Conservation (phyloP, 1,140 invertebrate species). For the Cataglyphis hispanica region DNA sequence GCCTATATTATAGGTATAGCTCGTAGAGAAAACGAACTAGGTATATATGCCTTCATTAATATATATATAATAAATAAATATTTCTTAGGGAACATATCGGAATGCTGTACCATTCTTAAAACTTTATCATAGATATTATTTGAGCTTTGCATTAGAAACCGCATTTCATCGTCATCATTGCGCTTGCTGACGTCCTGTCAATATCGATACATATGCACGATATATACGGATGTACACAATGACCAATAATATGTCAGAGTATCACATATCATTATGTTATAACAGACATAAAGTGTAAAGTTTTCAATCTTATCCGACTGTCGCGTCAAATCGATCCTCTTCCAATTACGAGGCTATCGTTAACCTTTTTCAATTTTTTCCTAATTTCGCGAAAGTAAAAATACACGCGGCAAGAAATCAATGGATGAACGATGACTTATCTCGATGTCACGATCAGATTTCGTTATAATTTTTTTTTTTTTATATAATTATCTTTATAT, state of each 20-base stretch:
- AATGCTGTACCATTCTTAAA: conserved; percentile 64
- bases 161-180: conserved; percentile 38
- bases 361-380: conserved; percentile 38
- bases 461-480: background rate
- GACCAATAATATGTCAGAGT: background rate
- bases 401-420: conserved; percentile 7
- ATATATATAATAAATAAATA: too few relatives aligned
- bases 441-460: background rate
- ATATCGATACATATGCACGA: conserved; percentile 55
- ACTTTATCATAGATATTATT: conserved; percentile 26
- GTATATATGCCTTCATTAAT: conserved; percentile 75
- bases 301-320: conserved; percentile 44
- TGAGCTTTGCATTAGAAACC: conserved; percentile 62
- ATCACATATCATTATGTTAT: conserved; percentile 65
- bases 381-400: conserved; percentile 22
- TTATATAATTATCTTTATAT: background rate
- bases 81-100: conserved; percentile 65
- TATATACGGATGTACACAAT: background rate
- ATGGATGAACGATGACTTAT: background rate
- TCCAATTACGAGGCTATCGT: conserved; percentile 44
- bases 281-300: conserved; percentile 65
- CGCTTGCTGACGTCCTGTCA: conserved; percentile 67
- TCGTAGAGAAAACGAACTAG: conserved; percentile 16
- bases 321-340: conserved; percentile 27
- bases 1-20: background rate